Evolutionary conservation across 2,113 vertebrate genomes (phyloP).

Genomic region (Austrofundulus limnaeus): DNA sequence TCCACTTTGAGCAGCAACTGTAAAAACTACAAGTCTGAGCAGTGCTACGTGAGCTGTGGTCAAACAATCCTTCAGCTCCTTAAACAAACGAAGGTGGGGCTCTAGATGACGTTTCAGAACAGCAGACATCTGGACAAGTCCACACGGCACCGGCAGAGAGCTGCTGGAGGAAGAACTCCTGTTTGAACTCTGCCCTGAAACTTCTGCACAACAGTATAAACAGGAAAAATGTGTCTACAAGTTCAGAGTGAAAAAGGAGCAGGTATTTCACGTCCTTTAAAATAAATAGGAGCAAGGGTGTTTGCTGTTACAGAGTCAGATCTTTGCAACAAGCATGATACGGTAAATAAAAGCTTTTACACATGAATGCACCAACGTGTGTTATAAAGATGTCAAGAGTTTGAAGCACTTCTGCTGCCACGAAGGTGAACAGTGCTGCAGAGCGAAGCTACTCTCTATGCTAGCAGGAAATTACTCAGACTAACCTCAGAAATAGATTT

Average conservation of each 20-base stretch:
- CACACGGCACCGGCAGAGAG: constrained; percentile 21
- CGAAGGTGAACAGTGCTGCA: constrained; percentile 28
- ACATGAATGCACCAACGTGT: not conserved
- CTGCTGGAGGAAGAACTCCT: constrained; percentile 33
- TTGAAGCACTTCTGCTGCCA: constrained; percentile 9
- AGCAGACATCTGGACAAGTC: constrained; percentile 19
- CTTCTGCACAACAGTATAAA: constrained; percentile 41
- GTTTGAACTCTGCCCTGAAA: constrained; percentile 29
- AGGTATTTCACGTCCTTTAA: constrained; percentile 19
- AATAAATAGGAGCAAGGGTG: constrained; percentile 8
- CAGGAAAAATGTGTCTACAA: constrained; percentile 14
- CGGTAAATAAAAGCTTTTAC: not conserved
- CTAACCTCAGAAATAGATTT: constrained; percentile 26
- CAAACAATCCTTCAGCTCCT: constrained; percentile 66
- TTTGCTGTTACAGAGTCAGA: not conserved
- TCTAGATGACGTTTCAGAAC: constrained; percentile 30
- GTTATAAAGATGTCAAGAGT: not conserved
- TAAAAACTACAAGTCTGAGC: constrained; percentile 35
- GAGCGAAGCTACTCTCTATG: constrained; percentile 28
- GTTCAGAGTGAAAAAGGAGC: constrained; percentile 23
- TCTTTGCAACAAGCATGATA: not conserved
- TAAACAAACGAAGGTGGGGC: constrained; percentile 71
- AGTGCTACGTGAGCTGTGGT: constrained; percentile 57
- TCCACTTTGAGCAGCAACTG: constrained; percentile 31
- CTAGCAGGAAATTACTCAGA: constrained; percentile 53